phyloP scores from a whole-genome alignment of 2,113 vertebrate genomes.

The Macroglossus sobrinus region DNA sequence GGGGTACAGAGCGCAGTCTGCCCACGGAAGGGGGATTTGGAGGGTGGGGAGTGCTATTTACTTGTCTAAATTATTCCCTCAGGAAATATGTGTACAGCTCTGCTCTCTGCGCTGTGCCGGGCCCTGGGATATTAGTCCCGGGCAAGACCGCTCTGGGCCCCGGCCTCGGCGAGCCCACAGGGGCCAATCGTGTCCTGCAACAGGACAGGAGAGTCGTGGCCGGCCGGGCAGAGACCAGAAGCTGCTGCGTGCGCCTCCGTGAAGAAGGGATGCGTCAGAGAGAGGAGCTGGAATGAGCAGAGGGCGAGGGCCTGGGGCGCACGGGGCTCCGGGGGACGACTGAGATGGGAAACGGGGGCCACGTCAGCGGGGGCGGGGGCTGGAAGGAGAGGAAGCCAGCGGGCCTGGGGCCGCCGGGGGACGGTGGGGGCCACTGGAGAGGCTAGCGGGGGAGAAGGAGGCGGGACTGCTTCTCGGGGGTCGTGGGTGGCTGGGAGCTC shows the following conservation, averaged over 20 bases:
- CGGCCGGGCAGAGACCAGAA: not conserved
- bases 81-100: fast-evolving
- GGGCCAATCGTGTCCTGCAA: not conserved
- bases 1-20: not conserved
- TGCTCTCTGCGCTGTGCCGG: not conserved
- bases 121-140: no score
- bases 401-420: not conserved
- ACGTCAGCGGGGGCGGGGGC: not conserved
- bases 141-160: not conserved
- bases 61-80: not conserved
- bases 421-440: not conserved
- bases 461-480: not conserved
- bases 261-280: not conserved
- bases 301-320: not conserved
- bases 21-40: not conserved
- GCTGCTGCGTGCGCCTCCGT: not conserved
- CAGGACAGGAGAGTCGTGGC: fast-evolving
- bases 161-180: not conserved
- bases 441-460: fast-evolving
- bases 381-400: no score
- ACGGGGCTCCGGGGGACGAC: fast-evolving
- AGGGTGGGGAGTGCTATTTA: no score
- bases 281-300: not conserved
- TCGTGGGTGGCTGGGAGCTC: not conserved
- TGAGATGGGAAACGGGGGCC: fast-evolving